A percentile compares a stretch with the other conserved stretches of the same genome.
These are phyloP conservation scores for Adelphocoris suturalis DNA, from an alignment of 2,888 invertebrate genomes.

Conservation along the genomic window DNA sequence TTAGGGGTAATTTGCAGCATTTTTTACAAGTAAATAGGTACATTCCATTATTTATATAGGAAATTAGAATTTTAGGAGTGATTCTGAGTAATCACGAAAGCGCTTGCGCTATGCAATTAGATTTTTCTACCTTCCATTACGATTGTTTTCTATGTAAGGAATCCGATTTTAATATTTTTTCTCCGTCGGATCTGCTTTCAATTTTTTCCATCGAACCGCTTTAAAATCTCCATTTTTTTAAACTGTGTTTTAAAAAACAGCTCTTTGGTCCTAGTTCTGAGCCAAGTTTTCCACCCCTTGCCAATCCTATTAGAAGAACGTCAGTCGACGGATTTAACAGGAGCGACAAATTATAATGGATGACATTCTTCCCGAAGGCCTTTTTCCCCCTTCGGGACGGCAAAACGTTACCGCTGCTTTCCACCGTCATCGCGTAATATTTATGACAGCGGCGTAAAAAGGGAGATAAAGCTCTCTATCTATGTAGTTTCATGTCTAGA, in stretches of 20 bases:
- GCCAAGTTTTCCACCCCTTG: background rate
- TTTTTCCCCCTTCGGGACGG: conserved; percentile 19
- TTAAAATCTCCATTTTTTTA: background rate
- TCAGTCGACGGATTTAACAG: conserved; percentile 31
- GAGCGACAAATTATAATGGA: conserved; percentile 63
- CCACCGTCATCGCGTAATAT: conserved; percentile 6
- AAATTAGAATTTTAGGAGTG: too few species aligned
- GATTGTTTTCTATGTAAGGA: too few species aligned
- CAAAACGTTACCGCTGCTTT: background rate
- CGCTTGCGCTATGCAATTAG: too few species aligned
- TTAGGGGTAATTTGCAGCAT: too few species aligned
- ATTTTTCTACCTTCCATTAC: too few species aligned
- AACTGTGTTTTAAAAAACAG: background rate
- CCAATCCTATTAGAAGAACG: conserved; percentile 56
- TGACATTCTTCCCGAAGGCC: conserved; percentile 55
- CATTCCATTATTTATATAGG: too few species aligned
- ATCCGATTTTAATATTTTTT: too few species aligned
- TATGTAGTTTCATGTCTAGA: conserved; percentile 62
- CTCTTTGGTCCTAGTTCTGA: background rate
- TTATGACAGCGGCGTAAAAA: conserved; percentile 58
- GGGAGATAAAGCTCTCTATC: conserved; percentile 33
- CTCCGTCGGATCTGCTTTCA: too few species aligned
- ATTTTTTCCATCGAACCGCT: background rate
- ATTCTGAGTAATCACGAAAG: too few species aligned
- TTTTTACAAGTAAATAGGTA: too few species aligned